Conservation (phyloP, 2,113 vertebrate species). For the Dendropsophus ebraccatus region DNA sequence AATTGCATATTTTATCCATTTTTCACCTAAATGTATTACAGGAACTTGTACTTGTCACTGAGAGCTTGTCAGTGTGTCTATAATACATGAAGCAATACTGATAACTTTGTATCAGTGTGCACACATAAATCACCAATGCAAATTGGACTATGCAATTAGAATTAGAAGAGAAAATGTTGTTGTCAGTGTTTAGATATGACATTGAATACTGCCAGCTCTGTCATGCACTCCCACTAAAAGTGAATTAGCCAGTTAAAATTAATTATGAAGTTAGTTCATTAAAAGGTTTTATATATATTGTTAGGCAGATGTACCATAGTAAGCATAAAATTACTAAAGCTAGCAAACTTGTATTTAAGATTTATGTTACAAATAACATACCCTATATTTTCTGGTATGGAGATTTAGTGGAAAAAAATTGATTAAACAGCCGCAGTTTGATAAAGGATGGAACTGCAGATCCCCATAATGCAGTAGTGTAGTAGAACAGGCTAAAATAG, state of each 20-base stretch:
- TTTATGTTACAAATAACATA: no score
- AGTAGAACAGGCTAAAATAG: no score
- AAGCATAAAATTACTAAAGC: no score
- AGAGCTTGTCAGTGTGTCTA: neutral
- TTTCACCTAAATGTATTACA: neutral
- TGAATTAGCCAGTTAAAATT: neutral
- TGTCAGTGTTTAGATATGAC: neutral
- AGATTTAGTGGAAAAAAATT: no score
- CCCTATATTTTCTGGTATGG: no score
- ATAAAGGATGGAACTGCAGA: no score
- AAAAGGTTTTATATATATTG: neutral
- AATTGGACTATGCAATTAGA: constrained; percentile 10
- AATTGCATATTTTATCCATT: neutral
- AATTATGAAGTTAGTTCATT: neutral
- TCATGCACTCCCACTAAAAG: neutral
- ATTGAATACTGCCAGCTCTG: neutral
- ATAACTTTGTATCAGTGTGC: neutral
- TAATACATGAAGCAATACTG: constrained; percentile 6
- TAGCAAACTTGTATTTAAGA: neutral
- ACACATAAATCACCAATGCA: constrained; percentile 8
- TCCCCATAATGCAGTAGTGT: no score
- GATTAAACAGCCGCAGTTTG: no score
- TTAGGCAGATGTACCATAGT: neutral
- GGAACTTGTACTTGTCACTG: constrained; percentile 13
- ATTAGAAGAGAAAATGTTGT: neutral